phyloP scores from a whole-genome alignment of 35 echinoderm and acorn worm genomes.

The Strongylocentrotus purpuratus region DNA sequence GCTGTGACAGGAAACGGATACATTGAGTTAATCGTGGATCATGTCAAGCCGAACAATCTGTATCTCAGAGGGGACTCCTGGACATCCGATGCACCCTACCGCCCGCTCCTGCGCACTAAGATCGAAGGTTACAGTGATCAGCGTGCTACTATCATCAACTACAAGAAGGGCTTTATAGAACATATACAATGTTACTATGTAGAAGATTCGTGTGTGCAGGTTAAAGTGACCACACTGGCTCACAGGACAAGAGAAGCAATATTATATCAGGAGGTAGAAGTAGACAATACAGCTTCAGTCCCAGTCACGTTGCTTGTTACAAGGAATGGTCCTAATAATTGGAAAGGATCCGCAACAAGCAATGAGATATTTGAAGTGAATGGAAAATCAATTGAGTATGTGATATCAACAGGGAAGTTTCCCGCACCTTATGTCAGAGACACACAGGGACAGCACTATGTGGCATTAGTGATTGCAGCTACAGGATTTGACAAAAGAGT shows the following conservation, averaged over 20 bases:
- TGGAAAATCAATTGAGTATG: slow-evolving; percentile 68
- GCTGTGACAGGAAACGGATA: slow-evolving; percentile 88
- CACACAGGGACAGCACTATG: slow-evolving; percentile 60
- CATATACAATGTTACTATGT: slow-evolving; percentile 89
- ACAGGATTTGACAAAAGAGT: slow-evolving; percentile 62
- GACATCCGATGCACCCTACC: slow-evolving; percentile 68
- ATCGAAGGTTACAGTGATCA: slow-evolving; percentile 71
- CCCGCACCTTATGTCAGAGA: slow-evolving; percentile 54
- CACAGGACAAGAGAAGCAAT: slow-evolving; percentile 75
- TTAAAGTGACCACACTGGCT: slow-evolving; percentile 73
- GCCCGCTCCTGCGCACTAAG: slow-evolving; percentile 67
- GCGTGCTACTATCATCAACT: slow-evolving; percentile 79
- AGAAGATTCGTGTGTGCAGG: slow-evolving; percentile 71
- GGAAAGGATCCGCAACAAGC: slow-evolving; percentile 84
- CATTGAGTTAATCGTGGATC: slow-evolving; percentile 74
- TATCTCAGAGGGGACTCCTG: slow-evolving; percentile 60
- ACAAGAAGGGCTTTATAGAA: slow-evolving; percentile 73
- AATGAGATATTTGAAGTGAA: slow-evolving; percentile 77
- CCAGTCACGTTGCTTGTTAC: slow-evolving; percentile 68
- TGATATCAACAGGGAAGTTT: slow-evolving; percentile 76
- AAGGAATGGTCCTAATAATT: slow-evolving; percentile 74
- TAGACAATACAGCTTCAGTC: slow-evolving; percentile 79
- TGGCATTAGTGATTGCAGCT: slow-evolving; percentile 80
- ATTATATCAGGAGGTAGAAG: slow-evolving; percentile 72
- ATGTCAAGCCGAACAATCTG: slow-evolving; percentile 67